phyloP scores from a whole-genome alignment of 1,140 invertebrate species.

The Sarcophaga bullata region DNA sequence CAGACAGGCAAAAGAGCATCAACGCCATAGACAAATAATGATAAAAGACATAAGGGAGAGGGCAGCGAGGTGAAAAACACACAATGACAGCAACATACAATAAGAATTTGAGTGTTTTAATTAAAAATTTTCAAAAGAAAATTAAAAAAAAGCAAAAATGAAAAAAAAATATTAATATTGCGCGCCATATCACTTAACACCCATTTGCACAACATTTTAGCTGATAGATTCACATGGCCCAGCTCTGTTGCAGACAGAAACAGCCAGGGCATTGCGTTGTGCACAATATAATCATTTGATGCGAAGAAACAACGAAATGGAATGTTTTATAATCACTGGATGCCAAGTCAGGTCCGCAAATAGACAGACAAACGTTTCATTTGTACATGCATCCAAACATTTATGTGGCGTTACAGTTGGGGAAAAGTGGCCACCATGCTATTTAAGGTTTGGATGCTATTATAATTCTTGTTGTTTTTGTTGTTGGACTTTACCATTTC shows the following conservation, averaged over 20 bases:
- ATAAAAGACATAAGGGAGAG: not conserved
- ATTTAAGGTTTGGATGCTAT: not conserved
- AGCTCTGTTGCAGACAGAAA: not conserved
- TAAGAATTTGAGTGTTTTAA: slow-evolving; percentile 22
- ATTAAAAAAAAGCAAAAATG: not conserved
- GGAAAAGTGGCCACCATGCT: slow-evolving; percentile 16
- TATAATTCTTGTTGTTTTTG: not conserved
- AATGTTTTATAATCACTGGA: not conserved
- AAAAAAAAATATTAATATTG: not conserved
- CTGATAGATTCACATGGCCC: not conserved
- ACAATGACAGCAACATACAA: not conserved
- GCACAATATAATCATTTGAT: not conserved
- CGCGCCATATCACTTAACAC: slow-evolving; percentile 20
- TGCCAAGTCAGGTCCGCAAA: not conserved
- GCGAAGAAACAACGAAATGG: not conserved
- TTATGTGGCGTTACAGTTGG: not conserved
- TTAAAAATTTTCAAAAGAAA: not conserved
- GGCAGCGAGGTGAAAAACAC: not conserved
- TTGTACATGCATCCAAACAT: not conserved
- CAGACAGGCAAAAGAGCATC: not conserved
- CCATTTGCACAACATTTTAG: not conserved
- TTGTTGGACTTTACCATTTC: not conserved
- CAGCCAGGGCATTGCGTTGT: not conserved
- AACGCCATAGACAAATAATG: not conserved
- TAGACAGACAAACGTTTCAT: no score